Percentiles rank a stretch among this genome's conserved stretches.
phyloP scores from a whole-genome alignment of 2,113 vertebrate genomes.

The Pangasianodon gigas region DNA sequence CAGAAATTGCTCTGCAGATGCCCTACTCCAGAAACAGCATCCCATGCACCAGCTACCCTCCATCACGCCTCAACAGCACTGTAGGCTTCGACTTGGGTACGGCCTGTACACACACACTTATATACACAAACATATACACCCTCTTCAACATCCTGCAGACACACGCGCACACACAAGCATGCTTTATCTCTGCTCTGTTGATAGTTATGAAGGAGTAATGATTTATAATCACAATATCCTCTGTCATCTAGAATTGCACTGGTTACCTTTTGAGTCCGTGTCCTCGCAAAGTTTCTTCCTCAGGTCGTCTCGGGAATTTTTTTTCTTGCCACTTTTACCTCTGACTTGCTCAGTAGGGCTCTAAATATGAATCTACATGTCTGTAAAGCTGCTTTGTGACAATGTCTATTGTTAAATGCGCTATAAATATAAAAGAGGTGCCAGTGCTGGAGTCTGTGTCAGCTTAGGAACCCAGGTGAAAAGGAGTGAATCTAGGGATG shows the following conservation, averaged over 20 bases:
- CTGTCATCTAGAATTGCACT: not conserved
- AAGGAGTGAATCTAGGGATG: not conserved
- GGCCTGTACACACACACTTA: not conserved
- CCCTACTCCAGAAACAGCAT: constrained; percentile 73
- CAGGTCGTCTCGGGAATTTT: not conserved
- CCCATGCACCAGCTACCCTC: constrained; percentile 72
- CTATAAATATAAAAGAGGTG: no score
- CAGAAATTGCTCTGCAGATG: constrained; percentile 68
- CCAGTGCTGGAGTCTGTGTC: not conserved
- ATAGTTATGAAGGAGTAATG: not conserved
- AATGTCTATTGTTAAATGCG: no score
- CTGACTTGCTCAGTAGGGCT: not conserved
- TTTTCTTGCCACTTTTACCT: not conserved
- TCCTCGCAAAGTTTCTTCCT: not conserved
- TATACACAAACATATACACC: not conserved
- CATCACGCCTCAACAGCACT: constrained; percentile 77
- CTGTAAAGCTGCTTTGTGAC: not conserved
- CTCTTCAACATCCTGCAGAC: not conserved
- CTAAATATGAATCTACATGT: not conserved
- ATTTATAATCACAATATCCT: not conserved
- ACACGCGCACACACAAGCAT: not conserved
- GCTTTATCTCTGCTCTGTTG: not conserved
- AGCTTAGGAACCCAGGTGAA: not conserved
- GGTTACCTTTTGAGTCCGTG: not conserved
- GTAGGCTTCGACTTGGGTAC: constrained; percentile 85